Percentiles rank a stretch among this genome's conserved stretches.
Conservation (phyloP, 2,888 invertebrate genomes). For the Hirtodrosophila cameraria region DNA sequence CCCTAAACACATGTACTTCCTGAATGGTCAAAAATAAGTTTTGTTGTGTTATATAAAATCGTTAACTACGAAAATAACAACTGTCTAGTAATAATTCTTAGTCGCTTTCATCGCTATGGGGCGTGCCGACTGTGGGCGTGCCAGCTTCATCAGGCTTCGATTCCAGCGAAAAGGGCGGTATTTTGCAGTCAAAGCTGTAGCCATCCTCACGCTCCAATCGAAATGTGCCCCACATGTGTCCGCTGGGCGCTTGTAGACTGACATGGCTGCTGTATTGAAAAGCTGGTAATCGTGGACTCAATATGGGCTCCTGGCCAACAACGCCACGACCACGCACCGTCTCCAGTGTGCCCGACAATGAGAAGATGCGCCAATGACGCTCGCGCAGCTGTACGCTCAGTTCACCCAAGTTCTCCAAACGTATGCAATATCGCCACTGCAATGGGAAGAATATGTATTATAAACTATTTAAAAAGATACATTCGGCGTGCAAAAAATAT, state of each 20-base stretch:
- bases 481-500: too few species aligned
- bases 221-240: conserved; percentile 95
- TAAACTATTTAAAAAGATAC: background rate
- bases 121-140: conserved; percentile 47
- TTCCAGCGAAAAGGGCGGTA: conserved; percentile 98
- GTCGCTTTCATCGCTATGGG: conserved; percentile 51
- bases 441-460: conserved; percentile 50
- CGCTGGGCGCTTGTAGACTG: conserved; percentile 97
- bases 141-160: conserved; percentile 91
- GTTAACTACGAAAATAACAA: conserved; percentile 56
- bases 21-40: conserved; percentile 42
- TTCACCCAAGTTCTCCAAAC: conserved; percentile 96
- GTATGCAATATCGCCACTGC: conserved; percentile 98
- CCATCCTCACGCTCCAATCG: conserved; percentile 99
- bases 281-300: conserved; percentile 94
- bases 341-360: conserved; percentile 95
- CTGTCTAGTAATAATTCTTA: conserved; percentile 34
- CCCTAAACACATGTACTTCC: conserved; percentile 46
- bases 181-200: conserved; percentile 97
- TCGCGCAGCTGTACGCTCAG: conserved; percentile 96
- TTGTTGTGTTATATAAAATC: conserved; percentile 29
- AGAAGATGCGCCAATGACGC: conserved; percentile 99
- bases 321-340: conserved; percentile 96
- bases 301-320: conserved; percentile 98
- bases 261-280: conserved; percentile 99